These are phyloP conservation scores for Dioctria rufipes DNA, from an alignment of 2,888 invertebrate species.

Conservation along the genomic window DNA sequence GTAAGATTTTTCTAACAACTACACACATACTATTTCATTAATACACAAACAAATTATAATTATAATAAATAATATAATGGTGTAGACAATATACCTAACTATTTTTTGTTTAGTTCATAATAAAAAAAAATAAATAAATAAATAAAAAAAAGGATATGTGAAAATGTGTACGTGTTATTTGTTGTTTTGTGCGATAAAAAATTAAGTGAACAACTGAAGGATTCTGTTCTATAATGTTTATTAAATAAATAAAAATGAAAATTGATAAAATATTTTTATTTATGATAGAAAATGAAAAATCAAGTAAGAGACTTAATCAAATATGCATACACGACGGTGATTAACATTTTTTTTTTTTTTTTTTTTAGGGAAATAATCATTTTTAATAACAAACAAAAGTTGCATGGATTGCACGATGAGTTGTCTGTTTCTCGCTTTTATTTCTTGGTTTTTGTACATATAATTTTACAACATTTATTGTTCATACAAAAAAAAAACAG, in stretches of 20 bases:
- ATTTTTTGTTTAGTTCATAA: constrained; percentile 4
- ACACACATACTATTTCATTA: background rate
- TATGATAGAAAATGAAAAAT: background rate
- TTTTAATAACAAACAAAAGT: background rate
- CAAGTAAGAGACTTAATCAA: constrained; percentile 4
- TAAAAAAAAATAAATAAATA: background rate
- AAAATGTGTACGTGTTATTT: background rate
- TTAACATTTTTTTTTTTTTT: background rate
- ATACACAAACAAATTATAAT: constrained; percentile 8
- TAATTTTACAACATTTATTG: no score
- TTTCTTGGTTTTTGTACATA: no score
- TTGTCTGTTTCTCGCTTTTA: background rate
- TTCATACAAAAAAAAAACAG: no score
- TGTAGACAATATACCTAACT: background rate
- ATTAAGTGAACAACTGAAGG: background rate
- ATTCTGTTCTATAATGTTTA: background rate
- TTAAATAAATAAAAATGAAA: background rate
- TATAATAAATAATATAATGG: constrained; percentile 1
- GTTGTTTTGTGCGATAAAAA: constrained; percentile 30
- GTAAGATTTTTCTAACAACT: constrained; percentile 31
- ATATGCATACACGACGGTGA: constrained; percentile 46
- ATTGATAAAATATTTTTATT: constrained; percentile 6
- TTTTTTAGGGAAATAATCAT: background rate
- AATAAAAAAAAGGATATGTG: constrained; percentile 1
- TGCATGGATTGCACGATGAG: constrained; percentile 9